A percentile compares a stretch with the other conserved stretches of the same genome.
Conservation (phyloP, 2,888 invertebrate genomes). For the Drepana falcataria region DNA sequence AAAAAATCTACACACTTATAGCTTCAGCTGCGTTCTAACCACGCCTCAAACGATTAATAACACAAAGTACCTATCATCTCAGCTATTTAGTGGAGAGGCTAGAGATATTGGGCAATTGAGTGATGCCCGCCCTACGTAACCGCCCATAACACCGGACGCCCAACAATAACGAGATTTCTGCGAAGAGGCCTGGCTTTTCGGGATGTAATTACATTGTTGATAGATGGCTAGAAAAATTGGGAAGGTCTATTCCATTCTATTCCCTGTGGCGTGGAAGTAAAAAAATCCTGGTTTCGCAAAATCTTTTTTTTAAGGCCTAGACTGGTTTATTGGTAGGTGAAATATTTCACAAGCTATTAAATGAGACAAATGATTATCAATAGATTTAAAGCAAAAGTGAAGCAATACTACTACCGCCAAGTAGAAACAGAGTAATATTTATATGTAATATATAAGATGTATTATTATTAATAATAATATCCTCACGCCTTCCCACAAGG, state of each 20-base stretch:
- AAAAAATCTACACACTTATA: conserved; percentile 31
- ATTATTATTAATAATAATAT: no score
- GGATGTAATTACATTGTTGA: conserved; percentile 16
- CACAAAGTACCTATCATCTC: conserved; percentile 37
- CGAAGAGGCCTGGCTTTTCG: conserved; percentile 27
- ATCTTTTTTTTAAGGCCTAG: no score
- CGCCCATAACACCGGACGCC: conserved; percentile 39
- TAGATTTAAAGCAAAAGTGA: no score
- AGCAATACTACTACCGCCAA: no score
- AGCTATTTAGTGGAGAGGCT: conserved; percentile 13
- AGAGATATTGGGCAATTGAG: conserved; percentile 33
- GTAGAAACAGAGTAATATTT: no score
- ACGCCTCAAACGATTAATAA: conserved; percentile 46
- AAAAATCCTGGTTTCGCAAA: no score
- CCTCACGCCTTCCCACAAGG: no score
- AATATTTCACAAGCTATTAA: no score
- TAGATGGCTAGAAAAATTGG: conserved; percentile 7
- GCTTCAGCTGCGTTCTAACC: conserved; percentile 36
- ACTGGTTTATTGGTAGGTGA: no score
- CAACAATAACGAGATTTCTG: conserved; percentile 25
- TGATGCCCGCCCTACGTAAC: conserved; percentile 32
- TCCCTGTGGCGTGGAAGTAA: background rate
- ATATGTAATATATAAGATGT: no score
- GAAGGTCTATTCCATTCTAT: conserved; percentile 14
- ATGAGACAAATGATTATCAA: no score